Base-by-base conservation (phyloP, 2,888 invertebrate species). In the Drosophila lutescens region DNA sequence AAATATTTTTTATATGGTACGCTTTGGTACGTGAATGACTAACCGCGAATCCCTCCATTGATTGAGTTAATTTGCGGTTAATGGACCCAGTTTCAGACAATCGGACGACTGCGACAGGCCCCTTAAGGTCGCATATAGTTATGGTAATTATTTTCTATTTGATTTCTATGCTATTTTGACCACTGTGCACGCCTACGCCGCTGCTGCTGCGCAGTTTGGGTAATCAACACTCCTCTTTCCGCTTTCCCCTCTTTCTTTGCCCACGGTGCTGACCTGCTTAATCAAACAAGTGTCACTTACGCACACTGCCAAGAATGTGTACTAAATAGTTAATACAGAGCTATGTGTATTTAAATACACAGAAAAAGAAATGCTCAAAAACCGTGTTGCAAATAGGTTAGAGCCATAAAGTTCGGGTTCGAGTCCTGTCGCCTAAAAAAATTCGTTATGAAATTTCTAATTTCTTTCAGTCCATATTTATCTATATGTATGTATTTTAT, bases 241-340 rank as follows among this genome's bases (percentile, higher is more conserved):
- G 34, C 6, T 49, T 60, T 15, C 26, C 13, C 4, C 36, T 20
- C 34, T 17, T 41, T 13, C 57, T 40, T 50, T 10, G 53, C 46
- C 13, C 40, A 23, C 59, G 38, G 38, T 71, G 67, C 57, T 76
- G 75, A 66, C 76, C 68, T 68, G 72, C 60, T 62, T 72, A 79
- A 72, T 80, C 86, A 83, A 86, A 83, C 86, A 83, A 86, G 86
- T 83, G 83, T 77, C 72, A 61, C 72, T 66, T 71, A 55, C 71
- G 46, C 34, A 38, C 47, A 51, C 20, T 44, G 32, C 17, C 50
- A 34, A 58, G 38, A 36, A 49, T 57, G 41, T 41, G 32, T 40
- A 44, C 23, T 53, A 55, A 59, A 54, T 59, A 59, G 38, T 47
- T 54, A 40, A 46, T 55, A 55, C 44, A 20, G 15, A 47, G 30